Base-by-base conservation (phyloP, 2,113 vertebrate species). In the Microtus ochrogaster region DNA sequence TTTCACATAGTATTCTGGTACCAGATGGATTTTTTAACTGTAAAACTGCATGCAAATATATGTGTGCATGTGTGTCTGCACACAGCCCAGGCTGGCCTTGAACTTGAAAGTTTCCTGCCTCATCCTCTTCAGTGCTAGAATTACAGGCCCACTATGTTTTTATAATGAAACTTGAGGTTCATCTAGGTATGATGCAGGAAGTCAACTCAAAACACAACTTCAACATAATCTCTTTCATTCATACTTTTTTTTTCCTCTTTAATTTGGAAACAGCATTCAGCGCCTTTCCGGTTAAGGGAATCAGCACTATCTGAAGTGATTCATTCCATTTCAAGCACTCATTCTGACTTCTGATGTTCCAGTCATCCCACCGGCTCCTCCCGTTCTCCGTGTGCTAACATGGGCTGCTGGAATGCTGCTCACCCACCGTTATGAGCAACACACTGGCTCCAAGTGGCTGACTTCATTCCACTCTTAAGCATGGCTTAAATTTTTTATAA, bases 401-500 rank as follows among this genome's bases (percentile, higher is more conserved):
- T 14, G 63, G 61, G 14, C 58, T 88, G 89, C 89, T 47, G 90
- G 85, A 90, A 93, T 70, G 77, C 49, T 36, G 6, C 72, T 65
- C 11, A 22, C 66, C 30, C 90, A 90, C 61, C 72, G 58, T 39
- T 55, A 13, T 47, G 92, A 96, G 89, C 85, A 89, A 49, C 12
- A 36, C 19, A 5, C 88, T 91, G 92, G 92, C 92, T 95, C 47
- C 28, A 47, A 63, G 61, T 44, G 83, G 47, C 73, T 96, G 96
- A 94, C 82, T 85, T 97, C 94, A 93, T n/a, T 85, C 90, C n/a
- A 91, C 63, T 93, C 85, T 66, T 39, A 92, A 92, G 76, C 90
- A 74, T 79, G 73, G 89, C 85, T 96, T 74, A 85, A 52, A 73
- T 82, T 84, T 91, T 91, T 96, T 74, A 89, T 97, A 97, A 94